Evolutionary conservation across 1,140 invertebrate species (phyloP).

Genomic region (Drosophila jambulina): DNA sequence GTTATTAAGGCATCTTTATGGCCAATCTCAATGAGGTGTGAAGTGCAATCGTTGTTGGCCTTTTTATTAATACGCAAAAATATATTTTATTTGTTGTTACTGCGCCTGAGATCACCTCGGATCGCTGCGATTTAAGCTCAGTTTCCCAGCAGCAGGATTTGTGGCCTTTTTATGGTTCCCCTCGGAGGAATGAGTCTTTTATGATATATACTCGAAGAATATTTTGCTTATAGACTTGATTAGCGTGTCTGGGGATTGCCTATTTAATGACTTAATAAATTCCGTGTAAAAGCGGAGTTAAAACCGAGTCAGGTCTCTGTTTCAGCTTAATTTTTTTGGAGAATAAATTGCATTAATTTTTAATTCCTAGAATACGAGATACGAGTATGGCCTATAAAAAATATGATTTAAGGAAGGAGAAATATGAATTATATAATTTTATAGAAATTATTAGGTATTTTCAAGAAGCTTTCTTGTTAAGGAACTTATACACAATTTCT

Average conservation of each 20-base stretch:
- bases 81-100: constrained; percentile 72
- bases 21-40: constrained; percentile 84
- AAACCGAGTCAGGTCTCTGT: background rate
- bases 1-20: constrained; percentile 85
- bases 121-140: constrained; percentile 8
- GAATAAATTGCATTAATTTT: background rate
- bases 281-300: background rate
- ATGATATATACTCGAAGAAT: constrained; percentile 19
- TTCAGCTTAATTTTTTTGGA: constrained; percentile 11
- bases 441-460: background rate
- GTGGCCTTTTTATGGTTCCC: constrained; percentile 46
- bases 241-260: constrained; percentile 22
- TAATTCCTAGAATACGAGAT: too few species aligned
- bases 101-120: constrained; percentile 26
- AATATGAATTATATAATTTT: background rate
- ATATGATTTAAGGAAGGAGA: too few species aligned
- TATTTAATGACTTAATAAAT: constrained; percentile 43
- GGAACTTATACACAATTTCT: background rate
- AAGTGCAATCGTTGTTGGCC: constrained; percentile 81
- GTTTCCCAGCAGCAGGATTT: constrained; percentile 33
- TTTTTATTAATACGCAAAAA: constrained; percentile 83
- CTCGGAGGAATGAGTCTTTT: constrained; percentile 11
- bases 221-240: constrained; percentile 16
- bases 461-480: background rate
- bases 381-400: background rate